These are phyloP conservation scores for Microvelia longipes DNA, from an alignment of 1,140 invertebrate genomes.

Conservation along the genomic window DNA sequence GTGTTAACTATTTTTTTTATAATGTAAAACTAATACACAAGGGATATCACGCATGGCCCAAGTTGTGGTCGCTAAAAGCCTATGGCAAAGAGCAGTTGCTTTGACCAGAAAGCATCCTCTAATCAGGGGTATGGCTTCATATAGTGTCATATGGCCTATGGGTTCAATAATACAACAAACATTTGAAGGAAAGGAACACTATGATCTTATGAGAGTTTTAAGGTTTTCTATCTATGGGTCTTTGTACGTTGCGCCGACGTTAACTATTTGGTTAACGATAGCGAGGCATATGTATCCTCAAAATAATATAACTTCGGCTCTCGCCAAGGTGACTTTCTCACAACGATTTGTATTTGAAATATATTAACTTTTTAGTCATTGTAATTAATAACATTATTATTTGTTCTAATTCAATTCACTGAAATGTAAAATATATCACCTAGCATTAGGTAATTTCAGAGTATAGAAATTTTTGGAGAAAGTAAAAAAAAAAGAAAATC, in stretches of 20 bases:
- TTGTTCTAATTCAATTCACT: no score
- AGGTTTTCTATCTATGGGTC: constrained; percentile 52
- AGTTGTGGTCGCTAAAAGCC: not conserved
- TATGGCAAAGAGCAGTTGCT: constrained; percentile 31
- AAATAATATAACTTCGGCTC: constrained; percentile 40
- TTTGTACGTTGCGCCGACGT: constrained; percentile 50
- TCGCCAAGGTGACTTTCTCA: constrained; percentile 43
- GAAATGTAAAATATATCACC: no score
- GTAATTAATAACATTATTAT: no score
- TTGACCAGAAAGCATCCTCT: constrained; percentile 37
- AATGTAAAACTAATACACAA: no score
- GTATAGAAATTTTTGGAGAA: no score
- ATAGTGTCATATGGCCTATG: constrained; percentile 51
- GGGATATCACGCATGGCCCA: no score
- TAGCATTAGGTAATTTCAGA: no score
- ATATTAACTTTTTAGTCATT: no score
- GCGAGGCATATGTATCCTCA: constrained; percentile 46
- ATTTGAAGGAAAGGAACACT: constrained; percentile 35
- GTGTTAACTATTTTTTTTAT: no score
- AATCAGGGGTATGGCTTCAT: constrained; percentile 50
- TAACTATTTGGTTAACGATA: constrained; percentile 51
- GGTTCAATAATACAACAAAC: constrained; percentile 45
- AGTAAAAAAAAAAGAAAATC: no score
- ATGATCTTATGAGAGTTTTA: constrained; percentile 39
- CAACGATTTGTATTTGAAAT: not conserved